Evolutionary conservation across 2,113 vertebrate species (phyloP).

Genomic region (Cnemophilus loriae): DNA sequence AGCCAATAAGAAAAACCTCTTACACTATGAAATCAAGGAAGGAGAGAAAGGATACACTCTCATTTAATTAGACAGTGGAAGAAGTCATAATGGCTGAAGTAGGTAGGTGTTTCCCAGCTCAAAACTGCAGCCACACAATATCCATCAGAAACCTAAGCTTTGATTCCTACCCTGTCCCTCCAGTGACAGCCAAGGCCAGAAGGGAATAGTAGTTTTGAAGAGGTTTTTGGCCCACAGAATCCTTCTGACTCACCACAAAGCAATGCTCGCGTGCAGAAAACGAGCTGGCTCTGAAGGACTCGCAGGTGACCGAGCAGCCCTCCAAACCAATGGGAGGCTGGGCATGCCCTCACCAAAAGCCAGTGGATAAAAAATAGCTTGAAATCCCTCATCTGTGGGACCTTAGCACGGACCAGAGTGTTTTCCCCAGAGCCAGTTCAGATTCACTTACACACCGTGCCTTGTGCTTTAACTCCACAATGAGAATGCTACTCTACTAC

Average conservation of each 20-base stretch:
- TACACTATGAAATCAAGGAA: not conserved
- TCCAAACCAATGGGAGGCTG: not conserved
- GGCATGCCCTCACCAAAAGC: not conserved
- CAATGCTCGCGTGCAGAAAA: rapidly evolving
- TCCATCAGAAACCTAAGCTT: not conserved
- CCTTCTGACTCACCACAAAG: not conserved
- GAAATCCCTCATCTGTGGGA: not conserved
- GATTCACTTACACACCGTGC: not conserved
- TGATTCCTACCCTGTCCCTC: not conserved
- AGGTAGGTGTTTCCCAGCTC: not conserved
- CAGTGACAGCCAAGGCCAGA: not conserved
- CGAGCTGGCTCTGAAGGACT: not conserved
- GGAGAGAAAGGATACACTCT: not conserved
- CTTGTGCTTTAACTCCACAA: not conserved
- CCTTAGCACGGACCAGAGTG: not conserved
- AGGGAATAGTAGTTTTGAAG: not conserved
- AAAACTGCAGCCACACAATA: not conserved
- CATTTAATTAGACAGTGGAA: not conserved
- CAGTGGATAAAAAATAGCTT: not conserved
- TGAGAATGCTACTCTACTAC: not conserved
- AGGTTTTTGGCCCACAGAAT: not conserved
- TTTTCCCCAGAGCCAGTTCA: not conserved
- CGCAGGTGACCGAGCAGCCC: not conserved
- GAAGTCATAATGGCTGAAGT: not conserved
- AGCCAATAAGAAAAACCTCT: not conserved